A percentile compares a stretch with the other conserved stretches of the same genome.
These are phyloP conservation scores for Dysmachus trigonus DNA, from an alignment of 2,888 invertebrate species.

Conservation along the genomic window DNA sequence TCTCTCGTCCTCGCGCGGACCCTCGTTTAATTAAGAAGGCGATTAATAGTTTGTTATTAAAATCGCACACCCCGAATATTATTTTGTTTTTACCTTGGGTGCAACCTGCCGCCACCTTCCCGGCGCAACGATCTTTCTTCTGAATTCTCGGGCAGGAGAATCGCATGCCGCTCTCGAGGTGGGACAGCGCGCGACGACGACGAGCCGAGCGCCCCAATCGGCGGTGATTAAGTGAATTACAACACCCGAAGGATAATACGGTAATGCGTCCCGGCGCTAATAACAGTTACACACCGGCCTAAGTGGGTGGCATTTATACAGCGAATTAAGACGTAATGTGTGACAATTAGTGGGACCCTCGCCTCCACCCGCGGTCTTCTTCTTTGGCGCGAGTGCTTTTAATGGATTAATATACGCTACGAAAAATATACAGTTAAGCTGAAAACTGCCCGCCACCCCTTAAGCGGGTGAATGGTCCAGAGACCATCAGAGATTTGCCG, in stretches of 20 bases:
- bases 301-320: slow-evolving; percentile 41
- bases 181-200: background rate
- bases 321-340: slow-evolving; percentile 39
- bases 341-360: slow-evolving; percentile 42
- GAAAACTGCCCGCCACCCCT: background rate
- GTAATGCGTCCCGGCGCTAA: slow-evolving; percentile 34
- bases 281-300: slow-evolving; percentile 33
- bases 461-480: background rate
- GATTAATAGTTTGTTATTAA: slow-evolving; percentile 26
- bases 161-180: background rate
- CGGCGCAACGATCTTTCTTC: background rate
- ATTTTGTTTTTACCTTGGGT: background rate
- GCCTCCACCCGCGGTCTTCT: background rate
- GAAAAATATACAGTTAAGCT: background rate
- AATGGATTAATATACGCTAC: slow-evolving; percentile 12
- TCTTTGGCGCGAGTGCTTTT: slow-evolving; percentile 1
- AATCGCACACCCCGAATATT: slow-evolving; percentile 19
- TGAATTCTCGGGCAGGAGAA: too few relatives aligned
- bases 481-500: background rate
- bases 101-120: background rate
- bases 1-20: background rate
- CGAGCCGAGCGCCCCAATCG: background rate
- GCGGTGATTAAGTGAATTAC: slow-evolving; percentile 34
- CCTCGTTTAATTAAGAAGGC: background rate
- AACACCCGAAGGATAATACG: slow-evolving; percentile 26